Evolutionary conservation across 2,797 vertebrate species (phyloP).

Genomic region (Mormyrops attenuatus): DNA sequence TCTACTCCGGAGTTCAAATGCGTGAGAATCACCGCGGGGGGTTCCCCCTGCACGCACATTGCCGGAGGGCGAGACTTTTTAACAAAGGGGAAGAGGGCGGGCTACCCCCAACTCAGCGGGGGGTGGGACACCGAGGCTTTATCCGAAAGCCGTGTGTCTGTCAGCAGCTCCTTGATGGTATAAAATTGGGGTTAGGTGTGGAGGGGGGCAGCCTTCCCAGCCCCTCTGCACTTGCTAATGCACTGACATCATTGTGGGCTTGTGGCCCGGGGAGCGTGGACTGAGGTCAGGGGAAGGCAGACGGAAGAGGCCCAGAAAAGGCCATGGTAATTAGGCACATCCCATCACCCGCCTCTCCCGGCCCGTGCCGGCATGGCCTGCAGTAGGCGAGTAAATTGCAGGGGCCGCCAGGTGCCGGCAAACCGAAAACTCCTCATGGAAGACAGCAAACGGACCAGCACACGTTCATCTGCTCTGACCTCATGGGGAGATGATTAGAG

Average conservation of each 20-base stretch:
- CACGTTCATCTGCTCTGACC: background rate
- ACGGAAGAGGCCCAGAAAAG: background rate
- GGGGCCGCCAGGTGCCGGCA: background rate
- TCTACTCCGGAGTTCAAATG: background rate
- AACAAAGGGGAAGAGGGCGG: background rate
- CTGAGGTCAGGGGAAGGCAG: background rate
- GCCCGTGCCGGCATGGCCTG: background rate
- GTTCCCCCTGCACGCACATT: background rate
- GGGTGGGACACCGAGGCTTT: background rate
- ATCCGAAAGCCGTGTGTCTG: background rate
- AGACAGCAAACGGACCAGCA: background rate
- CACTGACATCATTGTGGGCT: slow-evolving; percentile 28
- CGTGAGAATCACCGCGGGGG: background rate
- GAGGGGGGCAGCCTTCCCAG: background rate
- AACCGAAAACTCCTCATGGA: background rate
- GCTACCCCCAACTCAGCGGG: background rate
- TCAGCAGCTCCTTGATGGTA: background rate
- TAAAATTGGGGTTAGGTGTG: background rate
- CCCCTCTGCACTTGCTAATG: background rate
- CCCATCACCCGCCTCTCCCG: background rate
- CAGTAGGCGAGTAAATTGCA: background rate
- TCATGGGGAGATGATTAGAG: background rate
- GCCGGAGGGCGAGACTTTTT: background rate
- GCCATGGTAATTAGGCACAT: background rate
- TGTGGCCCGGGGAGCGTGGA: background rate